phyloP scores from a whole-genome alignment of 2,888 invertebrate species.

The Melanargia galathea region DNA sequence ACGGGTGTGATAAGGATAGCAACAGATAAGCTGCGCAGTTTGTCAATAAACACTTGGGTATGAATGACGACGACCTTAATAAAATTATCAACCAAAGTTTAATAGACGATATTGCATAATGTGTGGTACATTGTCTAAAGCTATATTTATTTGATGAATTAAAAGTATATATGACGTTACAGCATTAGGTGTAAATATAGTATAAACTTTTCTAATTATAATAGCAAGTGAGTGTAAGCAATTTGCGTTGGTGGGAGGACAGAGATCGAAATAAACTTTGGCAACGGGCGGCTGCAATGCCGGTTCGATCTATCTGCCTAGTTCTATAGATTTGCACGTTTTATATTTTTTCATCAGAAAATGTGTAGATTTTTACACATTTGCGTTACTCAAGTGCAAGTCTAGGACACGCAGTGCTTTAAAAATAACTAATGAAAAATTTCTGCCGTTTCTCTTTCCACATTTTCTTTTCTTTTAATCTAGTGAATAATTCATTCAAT shows the following conservation, averaged over 20 bases:
- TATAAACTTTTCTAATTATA: constrained; percentile 75
- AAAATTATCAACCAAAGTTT: background rate
- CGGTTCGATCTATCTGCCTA: constrained; percentile 22
- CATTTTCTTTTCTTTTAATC: constrained; percentile 10
- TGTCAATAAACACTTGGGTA: constrained; percentile 31
- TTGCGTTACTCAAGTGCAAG: too few species aligned
- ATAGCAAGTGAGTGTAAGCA: constrained; percentile 77
- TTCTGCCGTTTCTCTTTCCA: too few species aligned
- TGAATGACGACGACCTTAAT: background rate
- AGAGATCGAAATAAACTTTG: constrained; percentile 72
- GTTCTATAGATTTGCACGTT: constrained; percentile 10
- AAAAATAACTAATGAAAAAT: too few species aligned
- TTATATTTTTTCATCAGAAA: constrained; percentile 25
- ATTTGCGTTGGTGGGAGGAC: constrained; percentile 73
- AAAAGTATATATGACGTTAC: constrained; percentile 31
- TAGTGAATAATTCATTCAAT: too few species aligned
- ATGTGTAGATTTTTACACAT: too few species aligned
- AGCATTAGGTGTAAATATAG: constrained; percentile 59
- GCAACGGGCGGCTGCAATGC: constrained; percentile 53
- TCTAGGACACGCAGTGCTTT: too few species aligned
- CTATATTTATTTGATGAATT: constrained; percentile 14
- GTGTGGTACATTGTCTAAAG: too few species aligned
- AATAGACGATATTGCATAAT: background rate
- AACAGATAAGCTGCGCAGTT: constrained; percentile 42
- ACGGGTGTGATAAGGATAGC: constrained; percentile 51